Evolutionary conservation across 2,888 invertebrate genomes (phyloP).

Genomic region (Hemaris fuciformis): DNA sequence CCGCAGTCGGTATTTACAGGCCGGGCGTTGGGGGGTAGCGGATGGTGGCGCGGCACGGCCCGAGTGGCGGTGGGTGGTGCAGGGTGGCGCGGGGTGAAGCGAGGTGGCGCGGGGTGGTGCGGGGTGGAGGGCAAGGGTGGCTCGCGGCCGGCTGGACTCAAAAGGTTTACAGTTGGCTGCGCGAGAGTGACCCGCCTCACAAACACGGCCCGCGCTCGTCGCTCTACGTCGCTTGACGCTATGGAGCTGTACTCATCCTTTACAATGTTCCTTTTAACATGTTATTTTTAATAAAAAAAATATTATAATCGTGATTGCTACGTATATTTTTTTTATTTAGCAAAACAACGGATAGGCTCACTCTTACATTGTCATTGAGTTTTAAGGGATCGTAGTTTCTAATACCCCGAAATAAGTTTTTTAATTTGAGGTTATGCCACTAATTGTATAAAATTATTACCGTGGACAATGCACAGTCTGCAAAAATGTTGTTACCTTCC

Average conservation of each 20-base stretch:
- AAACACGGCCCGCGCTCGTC: slow-evolving; percentile 63
- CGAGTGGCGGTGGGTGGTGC: slow-evolving; percentile 17
- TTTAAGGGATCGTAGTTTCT: not conserved
- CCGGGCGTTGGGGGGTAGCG: slow-evolving; percentile 19
- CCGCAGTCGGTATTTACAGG: slow-evolving; percentile 65
- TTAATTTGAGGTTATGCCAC: not conserved
- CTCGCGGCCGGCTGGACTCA: slow-evolving; percentile 71
- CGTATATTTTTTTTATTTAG: not conserved
- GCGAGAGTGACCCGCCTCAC: slow-evolving; percentile 80
- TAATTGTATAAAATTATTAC: not conserved
- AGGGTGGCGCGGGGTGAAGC: slow-evolving; percentile 12
- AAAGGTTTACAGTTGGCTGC: slow-evolving; percentile 80
- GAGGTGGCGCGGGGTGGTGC: slow-evolving; percentile 15
- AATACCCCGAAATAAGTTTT: not conserved
- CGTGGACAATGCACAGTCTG: too few species aligned
- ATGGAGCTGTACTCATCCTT: slow-evolving; percentile 60
- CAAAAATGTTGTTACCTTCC: too few species aligned
- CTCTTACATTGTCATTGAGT: not conserved
- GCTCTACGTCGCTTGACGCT: slow-evolving; percentile 53
- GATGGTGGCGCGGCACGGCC: slow-evolving; percentile 4
- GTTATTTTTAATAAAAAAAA: slow-evolving; percentile 9
- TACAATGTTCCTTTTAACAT: slow-evolving; percentile 32
- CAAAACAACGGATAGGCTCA: not conserved
- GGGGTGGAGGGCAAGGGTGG: slow-evolving; percentile 37
- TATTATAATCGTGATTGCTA: slow-evolving; percentile 10